Conservation (phyloP, 2,888 invertebrate genomes). For the Flabesymbios commensalis region DNA sequence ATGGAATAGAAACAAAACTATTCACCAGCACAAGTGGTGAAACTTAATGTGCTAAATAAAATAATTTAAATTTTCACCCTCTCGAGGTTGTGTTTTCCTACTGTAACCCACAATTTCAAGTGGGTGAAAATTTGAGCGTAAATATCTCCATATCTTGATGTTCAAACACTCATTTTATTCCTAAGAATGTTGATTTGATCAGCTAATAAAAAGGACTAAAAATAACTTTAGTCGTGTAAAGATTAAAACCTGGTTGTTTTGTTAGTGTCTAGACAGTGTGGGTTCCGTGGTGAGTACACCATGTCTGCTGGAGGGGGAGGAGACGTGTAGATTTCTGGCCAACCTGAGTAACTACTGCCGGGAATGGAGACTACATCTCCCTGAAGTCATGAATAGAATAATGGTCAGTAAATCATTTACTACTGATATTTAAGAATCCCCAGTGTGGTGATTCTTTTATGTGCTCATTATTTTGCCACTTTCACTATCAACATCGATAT, state of each 20-base stretch:
- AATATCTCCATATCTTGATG: too few relatives aligned
- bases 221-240: too few relatives aligned
- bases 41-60: neutral
- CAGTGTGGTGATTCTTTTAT: neutral
- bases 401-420: slow-evolving; percentile 44
- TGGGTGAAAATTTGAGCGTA: too few relatives aligned
- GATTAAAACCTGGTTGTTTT: neutral
- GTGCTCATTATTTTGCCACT: neutral
- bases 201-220: too few relatives aligned
- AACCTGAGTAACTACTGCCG: slow-evolving; percentile 23
- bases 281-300: slow-evolving; percentile 6
- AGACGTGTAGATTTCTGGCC: slow-evolving; percentile 22
- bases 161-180: too few relatives aligned
- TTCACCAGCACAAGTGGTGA: neutral
- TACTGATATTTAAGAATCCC: neutral
- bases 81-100: too few relatives aligned
- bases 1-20: neutral
- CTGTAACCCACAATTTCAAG: too few relatives aligned
- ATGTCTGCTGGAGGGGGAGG: slow-evolving; percentile 20
- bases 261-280: slow-evolving; percentile 22
- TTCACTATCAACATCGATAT: too few relatives aligned
- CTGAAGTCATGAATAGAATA: slow-evolving; percentile 48
- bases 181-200: too few relatives aligned
- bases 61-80: too few relatives aligned
- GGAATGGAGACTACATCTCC: slow-evolving; percentile 57